These are phyloP conservation scores for Novumbra hubbsi DNA, from an alignment of 2,797 vertebrate species.

Conservation along the genomic window DNA sequence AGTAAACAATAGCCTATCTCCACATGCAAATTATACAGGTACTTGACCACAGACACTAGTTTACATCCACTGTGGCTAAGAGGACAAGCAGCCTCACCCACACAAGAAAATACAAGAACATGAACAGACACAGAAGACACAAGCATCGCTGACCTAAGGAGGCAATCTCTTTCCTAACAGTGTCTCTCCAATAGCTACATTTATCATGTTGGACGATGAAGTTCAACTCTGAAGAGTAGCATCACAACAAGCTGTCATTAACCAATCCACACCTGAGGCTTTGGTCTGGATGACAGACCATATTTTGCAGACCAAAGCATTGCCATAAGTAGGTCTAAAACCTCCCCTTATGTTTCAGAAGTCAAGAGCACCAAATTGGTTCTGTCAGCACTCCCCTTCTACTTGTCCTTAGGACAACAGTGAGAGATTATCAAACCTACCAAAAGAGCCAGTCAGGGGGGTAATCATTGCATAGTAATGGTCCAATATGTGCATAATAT, in stretches of 20 bases:
- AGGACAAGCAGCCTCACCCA: background rate
- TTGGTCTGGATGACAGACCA: background rate
- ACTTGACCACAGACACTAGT: background rate
- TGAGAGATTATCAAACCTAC: background rate
- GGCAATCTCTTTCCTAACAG: background rate
- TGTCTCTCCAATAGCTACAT: too few relatives aligned
- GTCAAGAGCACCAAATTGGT: background rate
- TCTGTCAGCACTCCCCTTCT: background rate
- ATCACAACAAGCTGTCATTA: background rate
- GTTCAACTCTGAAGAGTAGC: background rate
- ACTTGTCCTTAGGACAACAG: background rate
- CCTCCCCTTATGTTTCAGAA: constrained; percentile 1
- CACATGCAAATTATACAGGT: background rate
- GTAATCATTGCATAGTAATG: too few relatives aligned
- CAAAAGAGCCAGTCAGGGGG: background rate
- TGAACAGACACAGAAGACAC: constrained; percentile 1
- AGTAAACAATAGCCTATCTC: background rate
- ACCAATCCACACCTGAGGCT: background rate
- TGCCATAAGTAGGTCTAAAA: background rate
- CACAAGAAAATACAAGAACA: background rate
- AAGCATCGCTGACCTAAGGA: background rate
- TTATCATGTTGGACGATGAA: background rate
- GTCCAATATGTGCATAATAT: too few relatives aligned
- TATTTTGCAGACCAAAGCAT: background rate
- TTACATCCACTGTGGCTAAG: background rate